phyloP scores from a whole-genome alignment of 2,888 invertebrate genomes.

The Pammene aurita region DNA sequence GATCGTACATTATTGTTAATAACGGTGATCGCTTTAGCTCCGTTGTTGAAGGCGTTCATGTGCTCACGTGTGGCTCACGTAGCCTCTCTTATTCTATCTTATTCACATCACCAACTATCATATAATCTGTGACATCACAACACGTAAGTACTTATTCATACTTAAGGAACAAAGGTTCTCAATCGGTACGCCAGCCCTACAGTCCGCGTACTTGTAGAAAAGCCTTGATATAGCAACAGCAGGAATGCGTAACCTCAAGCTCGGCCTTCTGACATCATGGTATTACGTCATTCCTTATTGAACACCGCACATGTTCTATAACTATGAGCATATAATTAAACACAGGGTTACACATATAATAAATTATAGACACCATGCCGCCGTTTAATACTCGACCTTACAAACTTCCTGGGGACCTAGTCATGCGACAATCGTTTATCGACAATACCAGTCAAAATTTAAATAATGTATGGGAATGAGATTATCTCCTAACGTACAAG shows the following conservation, averaged over 20 bases:
- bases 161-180: constrained; percentile 4
- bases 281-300: constrained; percentile 37
- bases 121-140: too few species aligned
- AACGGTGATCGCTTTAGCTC: too few species aligned
- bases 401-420: constrained; percentile 10
- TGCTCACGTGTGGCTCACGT: too few species aligned
- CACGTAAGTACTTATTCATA: too few species aligned
- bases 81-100: too few species aligned
- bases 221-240: constrained; percentile 14
- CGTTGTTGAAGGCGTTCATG: too few species aligned
- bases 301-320: constrained; percentile 32
- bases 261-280: constrained; percentile 40
- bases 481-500: too few species aligned
- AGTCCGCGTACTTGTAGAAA: not conserved
- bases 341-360: constrained; percentile 39
- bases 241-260: constrained; percentile 38
- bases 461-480: too few species aligned
- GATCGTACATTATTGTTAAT: too few species aligned
- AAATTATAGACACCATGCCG: constrained; percentile 34
- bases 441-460: too few species aligned
- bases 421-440: too few species aligned
- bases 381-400: constrained; percentile 13
- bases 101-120: too few species aligned
- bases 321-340: constrained; percentile 39
- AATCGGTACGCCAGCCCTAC: not conserved